Evolutionary conservation across 2,888 invertebrate species (phyloP), one percentile per base, ranked within the genome.

Genomic region (Anticlea derivata): DNA sequence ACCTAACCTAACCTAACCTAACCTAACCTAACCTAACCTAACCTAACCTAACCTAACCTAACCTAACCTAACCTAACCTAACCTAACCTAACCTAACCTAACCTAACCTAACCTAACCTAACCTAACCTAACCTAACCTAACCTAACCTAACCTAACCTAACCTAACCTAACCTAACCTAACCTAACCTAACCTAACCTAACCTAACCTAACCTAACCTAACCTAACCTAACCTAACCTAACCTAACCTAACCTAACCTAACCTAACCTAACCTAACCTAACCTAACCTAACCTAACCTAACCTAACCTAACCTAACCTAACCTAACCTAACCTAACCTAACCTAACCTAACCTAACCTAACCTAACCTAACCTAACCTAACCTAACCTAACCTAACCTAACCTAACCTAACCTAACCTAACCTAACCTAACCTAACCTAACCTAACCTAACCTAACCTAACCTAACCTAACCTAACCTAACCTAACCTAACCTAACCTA

Each of bases 51-150:
- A 47, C 50, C 50, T 55, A 45, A 39, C 50, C 40, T 45, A 33
- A 38, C 33, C 44, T 26, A 37, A 37, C 37, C 44, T 39, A 50
- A 39, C 44, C 44, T 40, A 44, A 40, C 44, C 40, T 50, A 45
- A 45, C 50, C 40, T 51, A 46, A 51, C 51, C 58, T 61, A 57
- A 57, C 59, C 57, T 59, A 59, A 61, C 58, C 57, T 57, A 59
- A 61, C 57, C 57, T 61, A 61, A 61, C 58, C 59, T 59, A 59
- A 61, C 59, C 61, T 61, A 59, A 59, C 57, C 61, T 61, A 59
- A 53, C 59, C 53, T 51, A 51, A 51, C 59, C 55, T 50, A 60
- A 54, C 59, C 60, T 57, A 57, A 58, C 60, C 60, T 46, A 50
- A 50, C 51, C 46, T 46, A 51, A 54, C 50, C 47, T 47, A 47